phyloP scores from a whole-genome alignment of 2,888 invertebrate genomes.

The Sylvicola fuscatus region DNA sequence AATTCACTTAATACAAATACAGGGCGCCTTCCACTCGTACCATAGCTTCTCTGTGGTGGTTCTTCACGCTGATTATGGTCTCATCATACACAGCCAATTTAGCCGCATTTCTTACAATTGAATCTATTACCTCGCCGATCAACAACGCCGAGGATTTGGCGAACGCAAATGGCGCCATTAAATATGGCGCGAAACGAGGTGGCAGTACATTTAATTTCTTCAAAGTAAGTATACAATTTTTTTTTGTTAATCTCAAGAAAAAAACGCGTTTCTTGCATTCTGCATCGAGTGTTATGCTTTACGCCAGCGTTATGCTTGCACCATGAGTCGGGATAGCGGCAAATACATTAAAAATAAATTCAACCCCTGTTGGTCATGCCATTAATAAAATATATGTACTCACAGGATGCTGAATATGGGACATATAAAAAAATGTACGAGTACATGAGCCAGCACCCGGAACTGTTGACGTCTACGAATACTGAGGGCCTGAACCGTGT shows the following conservation, averaged over 20 bases:
- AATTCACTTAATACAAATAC: conserved; percentile 10
- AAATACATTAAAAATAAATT: too few species aligned
- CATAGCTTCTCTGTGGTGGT: conserved; percentile 77
- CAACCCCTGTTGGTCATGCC: too few species aligned
- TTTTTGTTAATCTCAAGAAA: too few species aligned
- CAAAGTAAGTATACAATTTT: conserved; percentile 20
- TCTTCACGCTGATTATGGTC: conserved; percentile 58
- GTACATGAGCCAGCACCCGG: conserved; percentile 49
- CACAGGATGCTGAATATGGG: conserved; percentile 48
- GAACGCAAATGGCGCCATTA: conserved; percentile 53
- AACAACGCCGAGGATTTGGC: conserved; percentile 69
- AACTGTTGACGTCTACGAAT: conserved; percentile 29
- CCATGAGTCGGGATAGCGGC: too few species aligned
- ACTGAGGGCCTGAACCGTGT: conserved; percentile 34
- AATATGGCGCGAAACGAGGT: conserved; percentile 66
- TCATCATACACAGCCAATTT: conserved; percentile 80
- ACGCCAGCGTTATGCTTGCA: too few species aligned
- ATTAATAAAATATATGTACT: too few species aligned
- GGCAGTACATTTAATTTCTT: conserved; percentile 84
- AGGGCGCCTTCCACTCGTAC: conserved; percentile 76
- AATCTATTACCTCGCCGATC: conserved; percentile 47
- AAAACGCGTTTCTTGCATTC: too few species aligned
- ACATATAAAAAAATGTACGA: conserved; percentile 63
- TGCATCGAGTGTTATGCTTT: too few species aligned
- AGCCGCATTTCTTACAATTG: conserved; percentile 75